These are phyloP conservation scores for Caenorhabditis tropicalis DNA, from an alignment of 1,140 invertebrate genomes.

Conservation along the genomic window DNA sequence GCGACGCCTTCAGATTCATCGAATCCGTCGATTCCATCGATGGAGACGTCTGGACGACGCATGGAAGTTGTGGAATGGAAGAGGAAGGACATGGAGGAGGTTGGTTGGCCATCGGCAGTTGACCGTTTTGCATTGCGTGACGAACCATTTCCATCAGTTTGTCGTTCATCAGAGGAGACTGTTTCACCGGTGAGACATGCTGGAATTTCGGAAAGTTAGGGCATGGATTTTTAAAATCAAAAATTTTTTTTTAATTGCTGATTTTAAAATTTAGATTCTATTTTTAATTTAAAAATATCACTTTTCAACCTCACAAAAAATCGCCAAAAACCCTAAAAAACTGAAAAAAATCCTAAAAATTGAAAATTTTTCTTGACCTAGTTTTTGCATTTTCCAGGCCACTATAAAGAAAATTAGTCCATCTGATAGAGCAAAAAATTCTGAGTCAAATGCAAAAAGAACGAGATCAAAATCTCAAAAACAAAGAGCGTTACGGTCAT, in stretches of 20 bases:
- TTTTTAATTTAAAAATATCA: not conserved
- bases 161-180: not conserved
- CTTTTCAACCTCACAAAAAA: too few species aligned
- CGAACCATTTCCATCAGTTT: not conserved
- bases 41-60: not conserved
- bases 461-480: too few species aligned
- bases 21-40: not conserved
- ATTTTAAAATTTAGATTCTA: not conserved
- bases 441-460: too few species aligned
- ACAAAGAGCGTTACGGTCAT: too few species aligned
- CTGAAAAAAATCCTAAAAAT: too few species aligned
- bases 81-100: not conserved
- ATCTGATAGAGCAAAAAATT: too few species aligned
- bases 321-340: too few species aligned
- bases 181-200: not conserved
- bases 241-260: not conserved
- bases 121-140: not conserved
- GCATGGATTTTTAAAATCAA: too few species aligned
- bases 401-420: too few species aligned
- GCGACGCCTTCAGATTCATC: not conserved
- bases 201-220: too few species aligned
- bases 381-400: too few species aligned
- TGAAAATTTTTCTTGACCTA: too few species aligned
- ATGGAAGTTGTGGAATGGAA: not conserved
- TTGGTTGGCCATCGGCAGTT: not conserved